Conservation (phyloP, 2,797 vertebrate genomes). For the Tenualosa ilisha region DNA sequence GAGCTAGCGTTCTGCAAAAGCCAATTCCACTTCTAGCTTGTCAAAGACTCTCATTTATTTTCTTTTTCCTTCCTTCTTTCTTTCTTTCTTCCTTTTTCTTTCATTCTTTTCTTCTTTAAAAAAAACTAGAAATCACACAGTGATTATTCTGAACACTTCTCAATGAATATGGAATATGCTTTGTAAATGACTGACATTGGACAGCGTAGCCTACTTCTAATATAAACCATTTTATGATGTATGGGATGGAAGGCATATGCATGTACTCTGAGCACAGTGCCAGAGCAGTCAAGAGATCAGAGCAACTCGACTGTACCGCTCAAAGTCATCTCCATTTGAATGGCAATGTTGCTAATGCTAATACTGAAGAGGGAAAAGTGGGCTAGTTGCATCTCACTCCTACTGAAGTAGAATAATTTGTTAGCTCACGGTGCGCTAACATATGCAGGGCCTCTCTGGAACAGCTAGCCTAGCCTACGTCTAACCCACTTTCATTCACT, state of each 20-base stretch:
- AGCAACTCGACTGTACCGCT: neutral
- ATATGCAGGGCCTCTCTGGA: neutral
- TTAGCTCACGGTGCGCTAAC: neutral
- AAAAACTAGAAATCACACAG: too few species aligned
- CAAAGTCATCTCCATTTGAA: neutral
- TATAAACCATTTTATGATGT: neutral
- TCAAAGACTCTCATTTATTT: too few species aligned
- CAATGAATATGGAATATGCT: neutral
- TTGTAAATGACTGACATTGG: too few species aligned
- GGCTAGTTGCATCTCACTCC: neutral
- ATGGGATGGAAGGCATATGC: neutral
- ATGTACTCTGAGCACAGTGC: neutral
- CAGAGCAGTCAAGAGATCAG: neutral
- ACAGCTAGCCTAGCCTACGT: conserved; percentile 2
- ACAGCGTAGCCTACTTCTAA: neutral
- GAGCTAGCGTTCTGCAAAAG: too few species aligned
- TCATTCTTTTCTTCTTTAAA: too few species aligned
- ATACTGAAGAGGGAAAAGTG: neutral
- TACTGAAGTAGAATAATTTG: neutral
- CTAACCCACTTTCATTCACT: neutral
- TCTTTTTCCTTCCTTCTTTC: too few species aligned
- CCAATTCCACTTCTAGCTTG: too few species aligned
- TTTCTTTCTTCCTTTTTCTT: too few species aligned
- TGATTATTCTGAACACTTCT: too few species aligned
- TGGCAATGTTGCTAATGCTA: neutral